These are phyloP conservation scores for Agrilus planipennis DNA, from an alignment of 1,140 invertebrate genomes.

Conservation along the genomic window DNA sequence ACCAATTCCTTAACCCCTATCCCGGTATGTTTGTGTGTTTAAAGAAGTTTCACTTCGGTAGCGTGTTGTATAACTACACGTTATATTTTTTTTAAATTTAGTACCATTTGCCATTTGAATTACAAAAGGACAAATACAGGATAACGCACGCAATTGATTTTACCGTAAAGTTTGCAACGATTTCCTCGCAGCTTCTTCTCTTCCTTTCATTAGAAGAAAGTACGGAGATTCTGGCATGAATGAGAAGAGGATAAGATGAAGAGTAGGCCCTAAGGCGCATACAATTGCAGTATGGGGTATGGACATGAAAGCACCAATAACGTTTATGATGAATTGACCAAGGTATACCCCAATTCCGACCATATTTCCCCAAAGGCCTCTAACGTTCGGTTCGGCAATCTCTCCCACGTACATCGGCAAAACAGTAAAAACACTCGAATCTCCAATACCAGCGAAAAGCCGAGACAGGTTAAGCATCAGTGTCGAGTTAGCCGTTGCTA, in stretches of 20 bases:
- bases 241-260: constrained; percentile 4
- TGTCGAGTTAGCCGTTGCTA: neutral
- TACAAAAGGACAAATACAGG: too few relatives aligned
- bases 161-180: constrained; percentile 10
- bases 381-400: constrained; percentile 15
- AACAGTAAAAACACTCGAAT: constrained; percentile 12
- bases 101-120: too few relatives aligned
- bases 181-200: constrained; percentile 12
- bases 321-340: constrained; percentile 36
- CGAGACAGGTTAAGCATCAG: constrained; percentile 5
- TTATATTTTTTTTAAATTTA: too few relatives aligned
- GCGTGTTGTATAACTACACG: too few relatives aligned
- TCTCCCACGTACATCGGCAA: constrained; percentile 18
- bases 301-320: constrained; percentile 37
- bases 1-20: too few relatives aligned
- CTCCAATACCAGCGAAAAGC: constrained; percentile 11
- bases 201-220: constrained; percentile 19
- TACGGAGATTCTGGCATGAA: constrained; percentile 20
- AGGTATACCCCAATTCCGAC: constrained; percentile 37
- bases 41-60: too few relatives aligned
- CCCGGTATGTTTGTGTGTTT: too few relatives aligned
- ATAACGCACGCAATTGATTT: too few relatives aligned
- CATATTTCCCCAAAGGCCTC: constrained; percentile 29
- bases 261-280: constrained; percentile 1
- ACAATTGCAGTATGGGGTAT: constrained; percentile 35